Conservation (phyloP, 2,797 vertebrate genomes). For the Hafferia zeledoni region DNA sequence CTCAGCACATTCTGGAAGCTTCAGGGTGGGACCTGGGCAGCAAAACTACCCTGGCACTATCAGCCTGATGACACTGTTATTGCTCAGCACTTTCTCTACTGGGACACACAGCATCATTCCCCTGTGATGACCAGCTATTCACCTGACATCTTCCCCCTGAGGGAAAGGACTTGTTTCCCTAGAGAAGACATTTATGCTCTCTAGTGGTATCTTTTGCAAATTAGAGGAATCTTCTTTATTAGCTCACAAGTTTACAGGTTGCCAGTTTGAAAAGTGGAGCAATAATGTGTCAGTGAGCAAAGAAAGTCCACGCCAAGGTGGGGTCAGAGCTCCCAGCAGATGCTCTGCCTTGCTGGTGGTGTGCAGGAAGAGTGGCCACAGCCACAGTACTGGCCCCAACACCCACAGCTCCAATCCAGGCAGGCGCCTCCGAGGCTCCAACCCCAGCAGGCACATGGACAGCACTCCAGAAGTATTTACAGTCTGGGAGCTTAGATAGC, state of each 20-base stretch:
- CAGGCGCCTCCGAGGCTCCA: not conserved
- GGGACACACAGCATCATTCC: not conserved
- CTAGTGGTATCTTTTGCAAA: not conserved
- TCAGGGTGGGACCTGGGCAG: not conserved
- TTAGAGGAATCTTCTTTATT: not conserved
- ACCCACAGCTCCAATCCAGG: rapidly evolving
- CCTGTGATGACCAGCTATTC: not conserved
- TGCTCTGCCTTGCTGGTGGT: not conserved
- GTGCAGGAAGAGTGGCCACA: not conserved
- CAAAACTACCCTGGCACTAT: not conserved
- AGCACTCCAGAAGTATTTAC: not conserved
- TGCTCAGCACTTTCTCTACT: not conserved
- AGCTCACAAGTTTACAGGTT: not conserved
- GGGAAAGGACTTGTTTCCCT: not conserved
- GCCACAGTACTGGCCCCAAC: rapidly evolving
- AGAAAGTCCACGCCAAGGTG: not conserved
- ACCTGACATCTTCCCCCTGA: not conserved
- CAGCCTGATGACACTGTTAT: not conserved
- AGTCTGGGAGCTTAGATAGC: not conserved
- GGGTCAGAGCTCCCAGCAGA: not conserved
- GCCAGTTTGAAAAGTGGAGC: not conserved
- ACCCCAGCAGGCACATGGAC: rapidly evolving
- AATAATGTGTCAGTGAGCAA: rapidly evolving
- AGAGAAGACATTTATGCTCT: not conserved
- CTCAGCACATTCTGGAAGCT: not conserved